Base-by-base conservation (phyloP, 2,113 vertebrate species). In the Galbula dea region DNA sequence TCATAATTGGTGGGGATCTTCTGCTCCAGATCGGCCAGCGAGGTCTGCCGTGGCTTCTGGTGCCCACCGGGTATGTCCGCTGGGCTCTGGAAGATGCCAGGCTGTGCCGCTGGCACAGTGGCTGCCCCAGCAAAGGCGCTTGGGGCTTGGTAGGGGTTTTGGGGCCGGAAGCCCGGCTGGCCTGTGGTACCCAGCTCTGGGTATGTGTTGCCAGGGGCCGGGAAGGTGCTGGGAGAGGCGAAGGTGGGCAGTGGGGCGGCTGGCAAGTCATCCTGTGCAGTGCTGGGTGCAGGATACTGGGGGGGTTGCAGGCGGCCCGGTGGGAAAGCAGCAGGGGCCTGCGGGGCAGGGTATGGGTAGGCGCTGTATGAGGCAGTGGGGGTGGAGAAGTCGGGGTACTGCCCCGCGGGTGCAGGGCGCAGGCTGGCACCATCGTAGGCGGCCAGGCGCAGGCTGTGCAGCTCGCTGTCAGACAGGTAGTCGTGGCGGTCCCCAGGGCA, bases 1-100 rank as follows among this genome's bases (percentile, higher is more conserved):
- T 99, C 99, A 27, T 99, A 99, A 97, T 99, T 99, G 65, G 99
- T 99, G 58, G 98, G 98, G 32, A 99, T 97, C 94, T 99, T 99
- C 94, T 99, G 99, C 89, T 99, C 99, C 79, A 99, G 97, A 90
- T 99, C 99, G 10, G 98, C 98, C 91, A 99, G 97, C 2, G 98
- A 99, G 7, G 99, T 99, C 95, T 99, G 99, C 45, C 98, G 97
- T 2, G 98, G 99, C 96, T 99, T 99, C 97, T 99, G 99, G 91
- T 98, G 98, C 29, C 97, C 97, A 3, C 97, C 86, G 22, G 98
- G 98, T 46, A 98, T 97, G 9, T 99, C 99, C 13, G 97, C 95
- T 1, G 98, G 98, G 46, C 97, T 97, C 63, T 98, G 98, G 92
- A 98, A 99, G 63, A 98, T 94, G 61, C 98, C 17, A 7, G 97